A percentile compares a stretch with the other conserved stretches of the same genome.
These are phyloP conservation scores for Coreius guichenoti DNA, from an alignment of 2,797 vertebrate species.

Conservation along the genomic window DNA sequence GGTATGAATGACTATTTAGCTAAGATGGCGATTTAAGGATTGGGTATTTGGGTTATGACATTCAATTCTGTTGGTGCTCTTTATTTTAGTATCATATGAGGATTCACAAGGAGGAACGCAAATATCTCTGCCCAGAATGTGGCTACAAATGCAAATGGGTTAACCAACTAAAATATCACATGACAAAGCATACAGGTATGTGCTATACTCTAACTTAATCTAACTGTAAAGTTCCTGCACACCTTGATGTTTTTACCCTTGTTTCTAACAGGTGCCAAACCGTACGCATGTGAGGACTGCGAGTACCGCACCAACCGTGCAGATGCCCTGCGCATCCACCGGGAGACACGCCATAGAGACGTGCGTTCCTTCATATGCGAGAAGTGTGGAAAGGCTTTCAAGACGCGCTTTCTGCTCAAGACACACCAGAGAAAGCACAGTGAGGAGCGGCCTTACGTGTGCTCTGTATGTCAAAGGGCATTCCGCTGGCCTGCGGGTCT, in stretches of 20 bases:
- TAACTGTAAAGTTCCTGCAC: neutral
- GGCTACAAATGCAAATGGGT: slow-evolving; percentile 99
- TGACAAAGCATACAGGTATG: slow-evolving; percentile 97
- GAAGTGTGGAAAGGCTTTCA: slow-evolving; percentile 97
- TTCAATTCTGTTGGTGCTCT: neutral
- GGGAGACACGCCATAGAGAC: slow-evolving; percentile 89
- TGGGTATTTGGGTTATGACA: neutral
- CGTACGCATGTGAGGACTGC: slow-evolving; percentile 87
- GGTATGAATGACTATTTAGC: slow-evolving; percentile 74
- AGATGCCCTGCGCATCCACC: slow-evolving; percentile 89
- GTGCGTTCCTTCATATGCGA: slow-evolving; percentile 92
- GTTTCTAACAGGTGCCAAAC: slow-evolving; percentile 85
- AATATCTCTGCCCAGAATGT: slow-evolving; percentile 95
- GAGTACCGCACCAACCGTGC: slow-evolving; percentile 94
- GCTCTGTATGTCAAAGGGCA: slow-evolving; percentile 85
- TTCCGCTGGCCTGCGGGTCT: slow-evolving; percentile 97
- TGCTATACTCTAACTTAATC: neutral
- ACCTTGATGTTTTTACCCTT: neutral
- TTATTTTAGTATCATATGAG: slow-evolving; percentile 91
- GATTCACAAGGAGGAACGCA: slow-evolving; percentile 95
- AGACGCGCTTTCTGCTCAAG: slow-evolving; percentile 93
- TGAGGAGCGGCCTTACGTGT: slow-evolving; percentile 86
- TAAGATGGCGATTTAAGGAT: neutral
- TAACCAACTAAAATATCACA: slow-evolving; percentile 98
- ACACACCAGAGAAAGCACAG: slow-evolving; percentile 96